These are phyloP conservation scores for Erythrocercus mccallii DNA, from an alignment of 2,113 vertebrate species.

Conservation along the genomic window DNA sequence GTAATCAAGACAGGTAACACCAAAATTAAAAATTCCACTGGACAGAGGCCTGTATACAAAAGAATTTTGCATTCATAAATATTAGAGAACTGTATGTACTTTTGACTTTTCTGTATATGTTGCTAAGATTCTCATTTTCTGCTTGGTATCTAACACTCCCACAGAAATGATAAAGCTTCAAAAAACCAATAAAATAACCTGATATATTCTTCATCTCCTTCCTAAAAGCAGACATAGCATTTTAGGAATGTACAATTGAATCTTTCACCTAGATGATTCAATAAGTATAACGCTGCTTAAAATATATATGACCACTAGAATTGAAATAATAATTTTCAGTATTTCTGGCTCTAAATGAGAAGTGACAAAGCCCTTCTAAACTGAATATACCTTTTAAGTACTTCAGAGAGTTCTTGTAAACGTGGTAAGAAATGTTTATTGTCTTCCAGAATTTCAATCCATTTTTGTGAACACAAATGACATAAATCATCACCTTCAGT, in stretches of 20 bases:
- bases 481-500: neutral
- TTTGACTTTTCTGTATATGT: neutral
- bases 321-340: neutral
- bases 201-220: neutral
- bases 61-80: neutral
- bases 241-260: slow-evolving; percentile 21
- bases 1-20: neutral
- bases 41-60: neutral
- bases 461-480: neutral
- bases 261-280: neutral
- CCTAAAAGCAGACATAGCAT: neutral
- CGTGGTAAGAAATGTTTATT: neutral
- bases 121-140: neutral
- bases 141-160: neutral
- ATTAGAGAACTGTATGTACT: neutral
- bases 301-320: neutral
- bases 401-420: neutral
- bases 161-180: neutral
- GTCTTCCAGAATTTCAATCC: neutral
- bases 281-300: neutral
- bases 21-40: neutral
- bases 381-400: neutral
- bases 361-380: neutral
- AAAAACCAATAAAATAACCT: neutral
- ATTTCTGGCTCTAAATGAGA: neutral